Evolutionary conservation across 2,113 vertebrate species (phyloP), one percentile per base, ranked within the genome.

Genomic region (Cyprinodon tularosa): DNA sequence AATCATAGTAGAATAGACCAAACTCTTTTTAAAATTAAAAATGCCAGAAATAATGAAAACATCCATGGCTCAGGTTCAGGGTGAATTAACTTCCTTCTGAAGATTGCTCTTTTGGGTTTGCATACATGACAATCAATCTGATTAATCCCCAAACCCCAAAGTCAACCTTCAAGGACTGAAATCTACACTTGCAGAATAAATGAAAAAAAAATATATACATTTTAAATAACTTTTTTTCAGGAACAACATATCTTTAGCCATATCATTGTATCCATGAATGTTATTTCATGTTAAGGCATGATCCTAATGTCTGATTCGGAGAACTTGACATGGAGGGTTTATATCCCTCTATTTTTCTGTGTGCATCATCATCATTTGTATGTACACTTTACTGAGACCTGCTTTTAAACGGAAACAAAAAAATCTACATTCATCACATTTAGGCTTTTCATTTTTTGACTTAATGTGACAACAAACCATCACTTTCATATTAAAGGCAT

Each of bases 401-500:
- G 50, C 42, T 57, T 57, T 57, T 57, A 9, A 20, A 20, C 50
- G 2, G 20, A 57, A 57, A 9, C 9, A 57, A n/a, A 53, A 53
- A 6, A 42, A 3, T 42, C 42, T 3, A 13, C 60, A 36, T 14
- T 44, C 11, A 29, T 29, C 2, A 45, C 11, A 13, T 42, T 4
- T 29, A 12, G 11, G 6, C 11, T 45, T 45, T 45, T 29, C 5
- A 8, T 66, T 44, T 37, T 67, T 71, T 47, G 45, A 5, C 42
- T 39, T 48, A 29, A 63, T 36, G 40, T 14, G 60, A 86, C 29
- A 75, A 48, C 38, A 84, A 64, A 61, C 14, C 1, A 66, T 74
- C 66, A 73, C 74, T 90, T 90, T 57, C 17, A 57, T n/a, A 57
- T 57, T 20, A n/a, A n/a, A 57, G 17, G 17, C 4, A 53, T 53